Percentiles rank a stretch among this genome's conserved stretches.
phyloP scores from a whole-genome alignment of 1,140 invertebrate genomes.

The Hycleus cichorii region DNA sequence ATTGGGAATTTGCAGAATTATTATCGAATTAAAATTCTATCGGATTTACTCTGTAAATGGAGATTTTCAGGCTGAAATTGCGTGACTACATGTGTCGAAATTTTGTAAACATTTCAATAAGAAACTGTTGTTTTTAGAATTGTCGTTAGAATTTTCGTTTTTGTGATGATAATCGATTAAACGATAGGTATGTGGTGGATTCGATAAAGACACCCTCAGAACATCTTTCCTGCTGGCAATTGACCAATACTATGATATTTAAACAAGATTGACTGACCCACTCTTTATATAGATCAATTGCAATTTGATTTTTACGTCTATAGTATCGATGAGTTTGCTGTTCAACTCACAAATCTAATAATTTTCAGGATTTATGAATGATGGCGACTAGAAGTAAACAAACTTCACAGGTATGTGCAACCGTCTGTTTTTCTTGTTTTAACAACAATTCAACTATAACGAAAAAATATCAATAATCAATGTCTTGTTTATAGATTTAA shows the following conservation, averaged over 20 bases:
- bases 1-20: too few relatives aligned
- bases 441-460: too few relatives aligned
- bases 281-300: conserved; percentile 43
- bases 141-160: too few relatives aligned
- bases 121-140: too few relatives aligned
- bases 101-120: too few relatives aligned
- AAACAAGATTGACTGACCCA: conserved; percentile 38
- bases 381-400: conserved; percentile 26
- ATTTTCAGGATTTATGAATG: conserved; percentile 20
- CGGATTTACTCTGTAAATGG: too few relatives aligned
- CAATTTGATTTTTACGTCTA: conserved; percentile 14
- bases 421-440: too few relatives aligned
- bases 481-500: conserved; percentile 8
- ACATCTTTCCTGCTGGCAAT: conserved; percentile 23
- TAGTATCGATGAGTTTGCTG: neutral
- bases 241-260: conserved; percentile 40
- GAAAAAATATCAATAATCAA: neutral
- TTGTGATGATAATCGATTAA: too few relatives aligned
- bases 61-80: too few relatives aligned
- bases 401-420: conserved; percentile 21
- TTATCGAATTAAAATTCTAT: too few relatives aligned
- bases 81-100: too few relatives aligned
- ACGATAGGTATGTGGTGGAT: too few relatives aligned
- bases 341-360: neutral
- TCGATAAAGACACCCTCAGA: conserved; percentile 2